Base-by-base conservation (phyloP, 2,797 vertebrate species). In the Pampus argenteus region DNA sequence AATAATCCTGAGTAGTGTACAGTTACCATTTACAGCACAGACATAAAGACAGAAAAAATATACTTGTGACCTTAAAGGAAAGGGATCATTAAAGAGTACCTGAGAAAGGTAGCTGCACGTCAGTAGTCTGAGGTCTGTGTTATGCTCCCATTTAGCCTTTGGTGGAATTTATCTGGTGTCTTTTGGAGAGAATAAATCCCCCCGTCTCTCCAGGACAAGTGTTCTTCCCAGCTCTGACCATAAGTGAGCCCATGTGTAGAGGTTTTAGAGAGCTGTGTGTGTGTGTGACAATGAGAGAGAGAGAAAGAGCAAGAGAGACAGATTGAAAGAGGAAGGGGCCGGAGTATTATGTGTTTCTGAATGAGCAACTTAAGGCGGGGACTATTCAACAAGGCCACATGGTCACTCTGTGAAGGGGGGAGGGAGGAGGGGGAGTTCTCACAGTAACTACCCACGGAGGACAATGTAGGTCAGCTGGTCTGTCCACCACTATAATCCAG, bases 291-390 rank as follows among this genome's bases (percentile, higher is more conserved):
- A 82, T 79, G 72, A 81, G 34, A 9, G 44, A 48, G 44, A 50
- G 56, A 51, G 54, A 84, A 47, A 77, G 73, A 59, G 45, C 18
- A 29, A 42, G 66, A 69, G 58, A 28, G 15, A 69, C 34, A 61
- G 63, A 26, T 58, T 0, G 55, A 62, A 31, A 47, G 63, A 11
- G 42, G 52, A 67, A 73, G 74, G 66, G 66, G 77, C 14, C 60
- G 64, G 74, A n/a, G 48, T 25, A 42, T 51, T 58, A 34, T 63
- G 63, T 63, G 74, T 76, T 81, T 78, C 60, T 88, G 75, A 90
- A 91, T 84, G 76, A 82, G 49, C 22, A 23, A 69, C 67, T 82
- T 49, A 79, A 90, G 92, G 92, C 86, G 91, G 92, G 66, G 89
- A 82, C 81, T 90, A 60, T 57, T 69, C 34, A 38, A 22, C 6